Conservation (phyloP, 2,888 invertebrate genomes). For the Spodoptera picta region DNA sequence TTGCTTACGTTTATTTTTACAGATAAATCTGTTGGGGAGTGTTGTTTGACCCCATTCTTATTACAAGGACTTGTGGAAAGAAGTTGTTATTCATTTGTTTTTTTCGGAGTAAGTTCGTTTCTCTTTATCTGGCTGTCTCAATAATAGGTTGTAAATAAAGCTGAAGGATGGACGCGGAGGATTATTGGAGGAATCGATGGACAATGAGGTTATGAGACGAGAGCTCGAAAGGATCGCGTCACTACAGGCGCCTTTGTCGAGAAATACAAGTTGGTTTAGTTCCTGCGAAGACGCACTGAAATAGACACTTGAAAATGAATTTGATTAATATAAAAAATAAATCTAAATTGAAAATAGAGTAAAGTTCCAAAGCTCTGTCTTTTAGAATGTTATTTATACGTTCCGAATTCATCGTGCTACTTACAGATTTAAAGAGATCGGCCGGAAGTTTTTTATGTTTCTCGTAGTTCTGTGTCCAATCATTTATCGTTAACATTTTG, state of each 20-base stretch:
- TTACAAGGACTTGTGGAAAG: slow-evolving; percentile 43
- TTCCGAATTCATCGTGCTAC: slow-evolving; percentile 51
- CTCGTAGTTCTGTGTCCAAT: slow-evolving; percentile 40
- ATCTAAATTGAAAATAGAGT: slow-evolving; percentile 30
- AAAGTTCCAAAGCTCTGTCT: slow-evolving; percentile 38
- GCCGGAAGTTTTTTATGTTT: slow-evolving; percentile 49
- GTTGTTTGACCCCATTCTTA: slow-evolving; percentile 45
- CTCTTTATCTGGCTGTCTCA: slow-evolving; percentile 38
- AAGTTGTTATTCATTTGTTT: slow-evolving; percentile 44
- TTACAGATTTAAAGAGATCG: slow-evolving; percentile 56
- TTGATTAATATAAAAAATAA: slow-evolving; percentile 31
- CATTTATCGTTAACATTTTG: slow-evolving; percentile 49
- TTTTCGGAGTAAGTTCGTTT: slow-evolving; percentile 46
- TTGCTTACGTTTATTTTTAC: slow-evolving; percentile 29
- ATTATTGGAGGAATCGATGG: slow-evolving; percentile 77
- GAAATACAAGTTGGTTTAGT: slow-evolving; percentile 37
- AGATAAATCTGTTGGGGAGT: slow-evolving; percentile 37
- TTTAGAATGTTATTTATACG: slow-evolving; percentile 50
- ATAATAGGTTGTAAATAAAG: slow-evolving; percentile 59
- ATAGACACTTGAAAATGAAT: slow-evolving; percentile 24
- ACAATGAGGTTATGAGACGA: slow-evolving; percentile 77
- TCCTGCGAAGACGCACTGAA: slow-evolving; percentile 18
- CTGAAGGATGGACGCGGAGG: slow-evolving; percentile 57
- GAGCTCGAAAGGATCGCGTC: slow-evolving; percentile 60
- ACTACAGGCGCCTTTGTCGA: slow-evolving; percentile 15